Conservation (phyloP, 1,140 invertebrate species). For the Antheraea mylitta region DNA sequence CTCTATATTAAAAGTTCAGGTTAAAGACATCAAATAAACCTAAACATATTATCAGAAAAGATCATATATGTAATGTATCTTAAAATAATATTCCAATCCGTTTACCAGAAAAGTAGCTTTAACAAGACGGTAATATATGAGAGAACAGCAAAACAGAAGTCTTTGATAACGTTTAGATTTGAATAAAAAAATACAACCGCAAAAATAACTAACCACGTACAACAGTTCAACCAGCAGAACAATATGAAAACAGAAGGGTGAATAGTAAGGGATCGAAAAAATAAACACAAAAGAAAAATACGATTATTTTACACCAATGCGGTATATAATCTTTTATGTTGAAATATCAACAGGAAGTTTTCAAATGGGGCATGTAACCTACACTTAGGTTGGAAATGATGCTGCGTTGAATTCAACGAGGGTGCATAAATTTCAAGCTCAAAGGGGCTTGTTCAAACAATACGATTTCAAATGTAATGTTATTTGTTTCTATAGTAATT, state of each 20-base stretch:
- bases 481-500: slow-evolving; percentile 57
- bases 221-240: background rate
- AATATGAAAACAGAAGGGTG: slow-evolving; percentile 10
- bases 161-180: slow-evolving; percentile 4
- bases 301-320: slow-evolving; percentile 75
- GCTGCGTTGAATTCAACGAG: slow-evolving; percentile 47
- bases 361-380: slow-evolving; percentile 77
- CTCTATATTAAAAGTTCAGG: no score
- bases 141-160: slow-evolving; percentile 6
- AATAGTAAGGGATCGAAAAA: slow-evolving; percentile 45
- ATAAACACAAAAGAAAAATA: slow-evolving; percentile 75
- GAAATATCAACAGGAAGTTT: slow-evolving; percentile 75
- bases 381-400: slow-evolving; percentile 68
- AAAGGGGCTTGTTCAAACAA: slow-evolving; percentile 65
- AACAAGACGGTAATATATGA: background rate
- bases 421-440: slow-evolving; percentile 72
- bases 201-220: background rate
- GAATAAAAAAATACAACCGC: background rate
- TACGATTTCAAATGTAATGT: slow-evolving; percentile 45
- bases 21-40: no score
- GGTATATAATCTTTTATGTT: slow-evolving; percentile 76
- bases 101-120: background rate
- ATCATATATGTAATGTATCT: no score
- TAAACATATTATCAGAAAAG: no score
- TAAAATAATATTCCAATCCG: no score